Conservation (phyloP, 2,113 vertebrate genomes). For the Bufo gargarizans region DNA sequence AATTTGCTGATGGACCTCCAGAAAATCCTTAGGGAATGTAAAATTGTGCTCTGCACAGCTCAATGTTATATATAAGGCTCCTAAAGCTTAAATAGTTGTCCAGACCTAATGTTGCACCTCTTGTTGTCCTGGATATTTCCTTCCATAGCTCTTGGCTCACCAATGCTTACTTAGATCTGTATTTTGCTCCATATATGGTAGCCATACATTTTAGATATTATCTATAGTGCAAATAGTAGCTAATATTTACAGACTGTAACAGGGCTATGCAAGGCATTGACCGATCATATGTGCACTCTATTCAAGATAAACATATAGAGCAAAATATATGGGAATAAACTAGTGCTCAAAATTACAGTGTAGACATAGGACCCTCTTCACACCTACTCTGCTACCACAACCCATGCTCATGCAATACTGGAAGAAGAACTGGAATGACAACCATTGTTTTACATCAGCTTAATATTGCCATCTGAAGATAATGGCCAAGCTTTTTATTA, state of each 20-base stretch:
- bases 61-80: not conserved
- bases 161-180: not conserved
- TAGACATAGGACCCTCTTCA: not conserved
- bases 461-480: conserved; percentile 16
- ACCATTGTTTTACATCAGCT: conserved; percentile 1
- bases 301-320: not conserved
- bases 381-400: not conserved
- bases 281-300: not conserved
- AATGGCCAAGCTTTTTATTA: conserved; percentile 46
- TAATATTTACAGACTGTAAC: not conserved
- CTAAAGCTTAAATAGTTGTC: not conserved
- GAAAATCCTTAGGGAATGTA: not conserved
- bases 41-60: not conserved
- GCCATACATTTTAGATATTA: not conserved
- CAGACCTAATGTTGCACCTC: not conserved
- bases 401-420: not conserved
- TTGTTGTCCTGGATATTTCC: not conserved
- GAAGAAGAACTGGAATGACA: not conserved
- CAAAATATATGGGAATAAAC: not conserved
- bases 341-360: not conserved
- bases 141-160: no score
- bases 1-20: not conserved
- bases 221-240: not conserved
- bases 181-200: no score
- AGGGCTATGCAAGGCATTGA: no score